Conservation (phyloP, 2,888 invertebrate species). For the Tetropium fuscum region DNA sequence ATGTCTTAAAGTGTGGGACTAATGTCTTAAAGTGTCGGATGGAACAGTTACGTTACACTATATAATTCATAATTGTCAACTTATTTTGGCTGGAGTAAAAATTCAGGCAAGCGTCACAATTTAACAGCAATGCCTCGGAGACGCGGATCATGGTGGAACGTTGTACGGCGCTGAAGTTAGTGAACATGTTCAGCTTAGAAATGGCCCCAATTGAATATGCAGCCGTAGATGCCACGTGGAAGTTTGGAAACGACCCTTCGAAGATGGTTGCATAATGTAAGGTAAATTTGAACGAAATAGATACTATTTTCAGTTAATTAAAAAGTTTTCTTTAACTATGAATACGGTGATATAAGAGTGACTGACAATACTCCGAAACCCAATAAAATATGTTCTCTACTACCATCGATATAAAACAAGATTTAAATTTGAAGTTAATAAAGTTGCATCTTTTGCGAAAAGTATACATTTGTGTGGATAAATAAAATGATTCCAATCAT, state of each 20-base stretch:
- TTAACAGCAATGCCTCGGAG: constrained; percentile 32
- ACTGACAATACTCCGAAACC: no score
- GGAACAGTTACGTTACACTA: neutral
- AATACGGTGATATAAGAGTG: no score
- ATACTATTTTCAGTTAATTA: no score
- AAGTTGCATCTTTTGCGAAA: no score
- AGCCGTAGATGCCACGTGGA: constrained; percentile 58
- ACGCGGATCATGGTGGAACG: constrained; percentile 26
- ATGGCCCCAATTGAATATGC: constrained; percentile 61
- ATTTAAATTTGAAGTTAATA: no score
- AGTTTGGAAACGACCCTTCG: constrained; percentile 58
- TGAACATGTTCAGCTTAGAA: constrained; percentile 61
- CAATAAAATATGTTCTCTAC: no score
- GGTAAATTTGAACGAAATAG: no score
- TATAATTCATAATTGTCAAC: neutral
- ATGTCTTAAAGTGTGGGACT: neutral
- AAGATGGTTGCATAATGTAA: no score
- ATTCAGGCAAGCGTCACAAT: constrained; percentile 48
- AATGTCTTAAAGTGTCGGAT: neutral
- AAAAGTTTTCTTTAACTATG: no score
- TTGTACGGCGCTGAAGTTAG: constrained; percentile 49
- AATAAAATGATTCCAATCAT: no score
- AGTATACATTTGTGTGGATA: no score
- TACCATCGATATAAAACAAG: no score
- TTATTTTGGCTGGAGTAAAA: constrained; percentile 27